Base-by-base conservation (phyloP, 1,140 invertebrate genomes). In the Battus philenor region DNA sequence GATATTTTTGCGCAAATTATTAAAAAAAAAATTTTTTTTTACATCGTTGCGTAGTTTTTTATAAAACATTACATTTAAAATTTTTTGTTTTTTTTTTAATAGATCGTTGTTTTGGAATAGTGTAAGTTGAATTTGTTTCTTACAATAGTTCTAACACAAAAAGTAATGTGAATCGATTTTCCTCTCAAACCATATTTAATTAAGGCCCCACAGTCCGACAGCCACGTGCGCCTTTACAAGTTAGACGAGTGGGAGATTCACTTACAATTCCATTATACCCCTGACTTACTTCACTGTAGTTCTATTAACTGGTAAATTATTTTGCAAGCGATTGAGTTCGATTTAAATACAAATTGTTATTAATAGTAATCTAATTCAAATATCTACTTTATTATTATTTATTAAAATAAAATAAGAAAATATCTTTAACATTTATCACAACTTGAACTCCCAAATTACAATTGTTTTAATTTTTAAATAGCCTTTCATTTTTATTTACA, bases 231-330 rank as follows among this genome's bases (percentile, higher is more conserved):
- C 36, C 12, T 26, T 39, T 9, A 26, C 22, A 26, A 39, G 36
- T 39, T 47, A 47, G 38, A 51, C 44, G 32, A 24, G 44, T 22
- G 47, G 30, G 34, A 57, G 57, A 61, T 57, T 54, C 34, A 47
- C 44, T 57, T 48, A 48, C 30, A 51, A 49, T 20, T 20, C 47
- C 17, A 60, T 54, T 54, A 54, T 44, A 30, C 18, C 18, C 36
- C 26, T 22, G 36, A 39, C 15, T 26, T 22, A 24, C 7, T 24
- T n/a, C n/a, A 38, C n/a, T 4, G 10, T 11, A 24, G 6, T 11
- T 15, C 24, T 24, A 15, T 26, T 39, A 3, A 26, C 10, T 7
- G 12, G 24, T 39, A 9, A 9, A 27, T 27, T 27, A n/a, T 8
- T 22, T 4, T 22, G 20, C 7, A 7, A 7, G 20, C 7, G 20